phyloP scores from a whole-genome alignment of 2,797 vertebrate genomes.

The Propithecus perrieri region DNA sequence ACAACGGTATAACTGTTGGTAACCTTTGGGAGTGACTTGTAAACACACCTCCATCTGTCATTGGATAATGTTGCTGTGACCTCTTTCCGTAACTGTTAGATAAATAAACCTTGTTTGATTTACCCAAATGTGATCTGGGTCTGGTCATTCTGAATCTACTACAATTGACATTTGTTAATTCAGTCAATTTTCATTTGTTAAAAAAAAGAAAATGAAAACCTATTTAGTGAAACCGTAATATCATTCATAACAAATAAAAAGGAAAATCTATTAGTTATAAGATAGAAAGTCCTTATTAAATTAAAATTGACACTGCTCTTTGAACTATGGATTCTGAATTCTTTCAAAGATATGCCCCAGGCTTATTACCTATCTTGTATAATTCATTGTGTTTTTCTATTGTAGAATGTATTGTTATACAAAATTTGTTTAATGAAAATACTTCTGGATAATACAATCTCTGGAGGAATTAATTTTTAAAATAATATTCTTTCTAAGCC shows the following conservation, averaged over 20 bases:
- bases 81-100: conserved; percentile 41
- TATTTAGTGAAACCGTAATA: conserved; percentile 51
- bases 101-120: conserved; percentile 41
- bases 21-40: not conserved
- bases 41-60: not conserved
- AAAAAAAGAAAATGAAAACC: conserved; percentile 22
- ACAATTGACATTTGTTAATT: conserved; percentile 59
- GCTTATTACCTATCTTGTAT: conserved; percentile 35
- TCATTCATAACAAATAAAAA: conserved; percentile 60
- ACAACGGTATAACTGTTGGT: not conserved
- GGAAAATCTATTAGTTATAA: conserved; percentile 40
- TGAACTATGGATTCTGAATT: conserved; percentile 48
- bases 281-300: conserved; percentile 58
- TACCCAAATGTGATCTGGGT: not conserved
- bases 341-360: conserved; percentile 50
- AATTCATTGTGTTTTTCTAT: conserved; percentile 60
- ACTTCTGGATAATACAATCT: conserved; percentile 22
- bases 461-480: conserved; percentile 33
- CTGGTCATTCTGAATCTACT: conserved; percentile 22
- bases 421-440: conserved; percentile 57
- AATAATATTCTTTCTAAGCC: conserved; percentile 30
- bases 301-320: conserved; percentile 62
- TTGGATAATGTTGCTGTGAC: not conserved
- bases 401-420: conserved; percentile 47
- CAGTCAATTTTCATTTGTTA: conserved; percentile 42